phyloP scores from a whole-genome alignment of 2,113 vertebrate species.

The Macrotis lagotis region DNA sequence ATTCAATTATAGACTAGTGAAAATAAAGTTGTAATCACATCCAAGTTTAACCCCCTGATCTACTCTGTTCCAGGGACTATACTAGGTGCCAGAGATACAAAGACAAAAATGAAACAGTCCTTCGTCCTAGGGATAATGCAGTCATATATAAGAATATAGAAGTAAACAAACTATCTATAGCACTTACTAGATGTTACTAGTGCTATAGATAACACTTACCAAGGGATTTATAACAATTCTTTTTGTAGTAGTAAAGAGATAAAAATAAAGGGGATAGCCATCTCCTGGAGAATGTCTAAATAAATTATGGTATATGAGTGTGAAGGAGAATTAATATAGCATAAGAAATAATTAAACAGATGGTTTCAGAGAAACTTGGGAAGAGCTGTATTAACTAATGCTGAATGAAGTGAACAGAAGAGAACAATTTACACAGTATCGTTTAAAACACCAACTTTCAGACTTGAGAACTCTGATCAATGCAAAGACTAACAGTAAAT shows the following conservation, averaged over 20 bases:
- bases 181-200: neutral
- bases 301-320: neutral
- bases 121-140: neutral
- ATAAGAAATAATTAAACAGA: neutral
- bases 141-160: neutral
- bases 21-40: neutral
- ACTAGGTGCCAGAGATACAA: neutral
- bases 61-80: neutral
- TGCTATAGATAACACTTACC: too few relatives aligned
- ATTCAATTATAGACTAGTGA: neutral
- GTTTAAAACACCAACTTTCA: too few relatives aligned
- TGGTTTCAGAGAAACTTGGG: too few relatives aligned
- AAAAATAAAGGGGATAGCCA: neutral
- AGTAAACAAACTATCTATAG: neutral
- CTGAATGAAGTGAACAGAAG: too few relatives aligned
- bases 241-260: neutral
- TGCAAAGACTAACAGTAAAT: too few relatives aligned
- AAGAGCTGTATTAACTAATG: too few relatives aligned
- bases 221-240: neutral
- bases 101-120: neutral
- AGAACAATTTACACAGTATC: too few relatives aligned
- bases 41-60: neutral
- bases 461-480: too few relatives aligned
- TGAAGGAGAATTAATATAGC: neutral
- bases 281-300: neutral